Evolutionary conservation across 2,113 vertebrate species (phyloP).

Genomic region (Dendropsophus ebraccatus): DNA sequence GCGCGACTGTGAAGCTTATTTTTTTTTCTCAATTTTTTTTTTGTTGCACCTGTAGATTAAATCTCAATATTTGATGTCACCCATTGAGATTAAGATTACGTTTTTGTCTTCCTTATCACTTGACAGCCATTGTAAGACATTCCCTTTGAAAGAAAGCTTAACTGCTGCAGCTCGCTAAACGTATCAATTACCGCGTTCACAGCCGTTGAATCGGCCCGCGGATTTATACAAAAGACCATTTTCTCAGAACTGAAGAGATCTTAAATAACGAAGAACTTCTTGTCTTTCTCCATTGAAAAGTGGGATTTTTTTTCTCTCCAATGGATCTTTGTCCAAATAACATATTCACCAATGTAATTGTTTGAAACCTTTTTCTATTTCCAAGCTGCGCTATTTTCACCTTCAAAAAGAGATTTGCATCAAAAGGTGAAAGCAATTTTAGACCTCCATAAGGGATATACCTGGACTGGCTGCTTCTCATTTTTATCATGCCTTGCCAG

Average conservation of each 20-base stretch:
- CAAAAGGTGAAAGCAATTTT: slow-evolving; percentile 69
- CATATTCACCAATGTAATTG: slow-evolving; percentile 67
- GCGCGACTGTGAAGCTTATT: neutral
- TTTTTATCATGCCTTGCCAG: slow-evolving; percentile 66
- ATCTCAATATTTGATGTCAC: slow-evolving; percentile 29
- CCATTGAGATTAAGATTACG: slow-evolving; percentile 25
- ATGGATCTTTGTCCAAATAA: slow-evolving; percentile 59
- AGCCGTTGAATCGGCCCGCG: slow-evolving; percentile 43
- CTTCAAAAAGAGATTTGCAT: slow-evolving; percentile 72
- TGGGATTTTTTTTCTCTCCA: slow-evolving; percentile 55
- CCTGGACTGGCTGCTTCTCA: slow-evolving; percentile 69
- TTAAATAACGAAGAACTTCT: slow-evolving; percentile 58
- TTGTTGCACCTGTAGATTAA: slow-evolving; percentile 47
- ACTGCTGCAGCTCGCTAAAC: slow-evolving; percentile 31
- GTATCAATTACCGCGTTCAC: slow-evolving; percentile 55
- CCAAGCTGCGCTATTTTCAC: slow-evolving; percentile 67
- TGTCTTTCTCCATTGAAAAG: slow-evolving; percentile 51
- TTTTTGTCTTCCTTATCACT: neutral
- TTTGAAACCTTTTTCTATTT: slow-evolving; percentile 67
- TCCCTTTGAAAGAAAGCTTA: slow-evolving; percentile 22
- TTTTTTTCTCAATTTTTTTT: neutral
- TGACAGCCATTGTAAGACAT: slow-evolving; percentile 5
- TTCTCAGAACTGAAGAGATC: slow-evolving; percentile 50
- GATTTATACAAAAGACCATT: slow-evolving; percentile 53
- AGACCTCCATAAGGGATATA: slow-evolving; percentile 70